These are phyloP conservation scores for Deladenus siricidicola DNA, from an alignment of 2,888 invertebrate species.

Conservation along the genomic window DNA sequence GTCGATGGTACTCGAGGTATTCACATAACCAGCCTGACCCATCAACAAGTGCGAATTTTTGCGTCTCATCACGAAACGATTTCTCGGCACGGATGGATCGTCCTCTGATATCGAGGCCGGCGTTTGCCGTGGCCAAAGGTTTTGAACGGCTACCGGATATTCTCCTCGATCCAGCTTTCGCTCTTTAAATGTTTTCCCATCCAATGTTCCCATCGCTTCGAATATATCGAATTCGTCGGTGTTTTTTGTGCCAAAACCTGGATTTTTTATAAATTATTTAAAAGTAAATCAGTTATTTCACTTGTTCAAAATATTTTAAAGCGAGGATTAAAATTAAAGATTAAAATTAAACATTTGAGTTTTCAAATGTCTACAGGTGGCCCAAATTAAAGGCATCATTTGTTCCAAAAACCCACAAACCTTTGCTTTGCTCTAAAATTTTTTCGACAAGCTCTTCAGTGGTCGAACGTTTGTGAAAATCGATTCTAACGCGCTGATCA, in stretches of 20 bases:
- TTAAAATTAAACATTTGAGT: too few species aligned
- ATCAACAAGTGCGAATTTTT: constrained; percentile 19
- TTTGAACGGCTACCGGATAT: constrained; percentile 27
- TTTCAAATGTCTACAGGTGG: too few species aligned
- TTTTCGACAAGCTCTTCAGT: constrained; percentile 83
- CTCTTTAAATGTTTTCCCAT: constrained; percentile 70
- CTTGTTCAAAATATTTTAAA: too few species aligned
- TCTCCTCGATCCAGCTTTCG: constrained; percentile 67
- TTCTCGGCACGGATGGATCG: constrained; percentile 32
- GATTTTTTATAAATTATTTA: constrained; percentile 8
- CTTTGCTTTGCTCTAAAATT: constrained; percentile 64
- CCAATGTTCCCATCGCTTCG: constrained; percentile 52
- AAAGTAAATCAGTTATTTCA: too few species aligned
- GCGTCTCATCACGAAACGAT: constrained; percentile 33
- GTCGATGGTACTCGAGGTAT: constrained; percentile 68
- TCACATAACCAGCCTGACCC: constrained; percentile 18
- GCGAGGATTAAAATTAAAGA: too few species aligned
- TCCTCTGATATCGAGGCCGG: constrained; percentile 20
- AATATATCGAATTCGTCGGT: constrained; percentile 48
- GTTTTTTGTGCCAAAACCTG: constrained; percentile 37
- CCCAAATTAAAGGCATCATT: neutral
- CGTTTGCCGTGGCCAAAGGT: constrained; percentile 24
- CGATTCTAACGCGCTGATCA: constrained; percentile 76
- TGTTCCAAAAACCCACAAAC: too few species aligned
- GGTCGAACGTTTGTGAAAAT: constrained; percentile 82